Percentiles rank a stretch among this genome's conserved stretches.
Evolutionary conservation across 2,113 vertebrate genomes (phyloP).

Genomic region (Sialia sialis): DNA sequence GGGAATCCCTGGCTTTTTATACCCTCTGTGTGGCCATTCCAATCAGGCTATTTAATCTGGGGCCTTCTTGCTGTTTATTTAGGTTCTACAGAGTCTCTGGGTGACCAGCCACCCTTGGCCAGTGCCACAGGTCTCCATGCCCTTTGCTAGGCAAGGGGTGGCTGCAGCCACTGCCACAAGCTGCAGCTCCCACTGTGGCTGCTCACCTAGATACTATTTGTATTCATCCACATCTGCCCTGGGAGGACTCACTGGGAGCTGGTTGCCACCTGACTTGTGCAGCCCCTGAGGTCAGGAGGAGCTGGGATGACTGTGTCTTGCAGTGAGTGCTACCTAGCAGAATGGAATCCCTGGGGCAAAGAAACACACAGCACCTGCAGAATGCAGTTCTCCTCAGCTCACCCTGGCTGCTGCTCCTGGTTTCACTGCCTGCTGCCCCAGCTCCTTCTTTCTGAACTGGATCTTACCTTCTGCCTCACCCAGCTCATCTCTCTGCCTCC

Average conservation of each 20-base stretch:
- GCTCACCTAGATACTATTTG: neutral
- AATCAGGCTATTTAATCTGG: neutral
- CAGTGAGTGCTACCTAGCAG: neutral
- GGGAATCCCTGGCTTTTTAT: neutral
- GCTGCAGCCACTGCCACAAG: neutral
- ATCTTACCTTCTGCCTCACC: neutral
- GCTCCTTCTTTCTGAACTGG: neutral
- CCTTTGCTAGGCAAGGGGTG: neutral
- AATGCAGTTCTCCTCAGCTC: neutral
- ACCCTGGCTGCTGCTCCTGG: neutral
- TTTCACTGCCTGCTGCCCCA: neutral
- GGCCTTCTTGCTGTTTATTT: neutral
- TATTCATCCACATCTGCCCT: neutral
- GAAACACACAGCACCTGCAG: neutral
- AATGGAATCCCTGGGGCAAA: neutral
- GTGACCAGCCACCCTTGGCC: neutral
- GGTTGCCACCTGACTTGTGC: accelerated
- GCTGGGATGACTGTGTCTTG: neutral
- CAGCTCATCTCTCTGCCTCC: neutral
- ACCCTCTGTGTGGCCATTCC: accelerated
- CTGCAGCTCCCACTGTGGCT: neutral
- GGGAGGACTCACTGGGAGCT: neutral
- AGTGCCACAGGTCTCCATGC: neutral
- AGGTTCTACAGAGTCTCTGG: neutral
- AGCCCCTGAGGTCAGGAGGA: neutral